Percentiles rank a stretch among this genome's conserved stretches.
Evolutionary conservation across 2,797 vertebrate species (phyloP).

Genomic region (Notoglanidium macrostoma): DNA sequence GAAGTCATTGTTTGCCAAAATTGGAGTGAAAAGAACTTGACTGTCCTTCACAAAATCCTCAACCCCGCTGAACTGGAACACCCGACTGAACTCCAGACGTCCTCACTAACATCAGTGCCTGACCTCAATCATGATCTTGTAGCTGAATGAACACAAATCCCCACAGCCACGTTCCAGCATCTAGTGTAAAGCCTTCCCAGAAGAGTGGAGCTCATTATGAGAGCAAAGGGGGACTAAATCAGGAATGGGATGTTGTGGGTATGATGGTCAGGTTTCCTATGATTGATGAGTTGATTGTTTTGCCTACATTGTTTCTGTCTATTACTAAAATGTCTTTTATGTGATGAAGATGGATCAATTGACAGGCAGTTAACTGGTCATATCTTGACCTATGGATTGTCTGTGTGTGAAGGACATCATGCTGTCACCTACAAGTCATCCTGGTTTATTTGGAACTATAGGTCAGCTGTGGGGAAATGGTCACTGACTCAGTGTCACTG

Average conservation of each 20-base stretch:
- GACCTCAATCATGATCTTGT: background rate
- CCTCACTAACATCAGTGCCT: background rate
- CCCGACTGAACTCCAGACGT: background rate
- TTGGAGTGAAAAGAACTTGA: background rate
- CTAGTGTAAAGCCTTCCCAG: background rate
- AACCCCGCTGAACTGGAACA: background rate
- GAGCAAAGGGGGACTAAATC: background rate
- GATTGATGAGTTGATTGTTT: background rate
- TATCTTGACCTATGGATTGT: background rate
- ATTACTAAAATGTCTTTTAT: background rate
- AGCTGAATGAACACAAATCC: background rate
- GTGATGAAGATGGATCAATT: background rate
- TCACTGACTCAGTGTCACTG: slow-evolving; percentile 8
- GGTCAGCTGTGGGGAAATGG: background rate
- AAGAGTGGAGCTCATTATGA: background rate
- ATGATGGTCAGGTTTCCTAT: background rate
- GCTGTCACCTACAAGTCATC: background rate
- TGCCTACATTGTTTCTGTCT: background rate
- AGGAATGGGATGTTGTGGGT: background rate
- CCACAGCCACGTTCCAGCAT: background rate
- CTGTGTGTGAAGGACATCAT: background rate
- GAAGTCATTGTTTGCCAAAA: background rate
- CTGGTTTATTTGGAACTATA: background rate
- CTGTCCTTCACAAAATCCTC: background rate
- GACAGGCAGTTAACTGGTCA: slow-evolving; percentile 7